Evolutionary conservation across 2,888 invertebrate genomes (phyloP).

Genomic region (Rhagophthalmus giganteus): DNA sequence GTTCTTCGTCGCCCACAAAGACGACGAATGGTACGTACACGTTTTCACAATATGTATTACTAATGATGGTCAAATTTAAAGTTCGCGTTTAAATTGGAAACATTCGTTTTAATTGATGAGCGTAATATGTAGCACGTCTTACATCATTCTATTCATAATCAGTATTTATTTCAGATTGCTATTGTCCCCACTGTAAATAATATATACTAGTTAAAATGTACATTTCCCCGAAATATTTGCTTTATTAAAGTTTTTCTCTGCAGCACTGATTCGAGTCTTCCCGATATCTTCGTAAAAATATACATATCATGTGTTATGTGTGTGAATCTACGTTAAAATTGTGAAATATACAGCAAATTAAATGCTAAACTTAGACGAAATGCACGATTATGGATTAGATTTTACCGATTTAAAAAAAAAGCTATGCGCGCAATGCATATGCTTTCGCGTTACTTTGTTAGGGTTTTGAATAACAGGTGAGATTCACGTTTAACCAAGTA

Average conservation of each 20-base stretch:
- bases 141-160: constrained; percentile 15
- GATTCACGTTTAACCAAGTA: constrained; percentile 50
- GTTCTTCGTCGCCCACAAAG: constrained; percentile 98
- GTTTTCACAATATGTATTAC: neutral
- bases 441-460: constrained; percentile 54
- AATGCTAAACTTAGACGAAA: constrained; percentile 34
- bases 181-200: constrained; percentile 13
- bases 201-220: too few species aligned
- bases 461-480: constrained; percentile 54
- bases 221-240: constrained; percentile 35
- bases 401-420: constrained; percentile 48
- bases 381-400: constrained; percentile 40
- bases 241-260: constrained; percentile 50
- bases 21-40: constrained; percentile 95
- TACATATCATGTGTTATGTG: constrained; percentile 54
- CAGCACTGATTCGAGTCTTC: constrained; percentile 53
- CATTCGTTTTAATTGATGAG: neutral
- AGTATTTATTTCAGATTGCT: constrained; percentile 21
- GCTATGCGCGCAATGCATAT: constrained; percentile 58
- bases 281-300: constrained; percentile 51
- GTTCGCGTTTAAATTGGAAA: too few species aligned
- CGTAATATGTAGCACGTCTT: constrained; percentile 6
- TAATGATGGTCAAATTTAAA: too few species aligned
- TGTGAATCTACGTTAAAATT: constrained; percentile 49
- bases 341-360: constrained; percentile 43